Percentiles rank a stretch among this genome's conserved stretches.
phyloP scores from a whole-genome alignment of 1,140 invertebrate species.

The Andrena cerasifolii region DNA sequence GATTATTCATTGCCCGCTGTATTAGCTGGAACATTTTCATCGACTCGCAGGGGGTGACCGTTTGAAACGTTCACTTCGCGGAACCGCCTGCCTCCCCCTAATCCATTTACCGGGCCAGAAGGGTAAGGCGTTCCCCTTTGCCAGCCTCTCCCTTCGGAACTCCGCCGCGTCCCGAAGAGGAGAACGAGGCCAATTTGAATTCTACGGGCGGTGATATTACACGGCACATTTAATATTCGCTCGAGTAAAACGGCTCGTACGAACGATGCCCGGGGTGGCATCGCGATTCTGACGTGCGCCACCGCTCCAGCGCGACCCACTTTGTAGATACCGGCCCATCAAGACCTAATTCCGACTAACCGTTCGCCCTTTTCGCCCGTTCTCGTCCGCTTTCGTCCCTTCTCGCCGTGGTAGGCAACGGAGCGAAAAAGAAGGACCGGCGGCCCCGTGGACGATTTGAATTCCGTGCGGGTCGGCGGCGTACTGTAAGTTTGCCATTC shows the following conservation, averaged over 20 bases:
- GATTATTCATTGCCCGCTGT: slow-evolving; percentile 52
- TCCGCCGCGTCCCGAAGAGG: neutral
- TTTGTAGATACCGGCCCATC: slow-evolving; percentile 13
- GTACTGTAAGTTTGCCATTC: slow-evolving; percentile 50
- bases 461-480: slow-evolving; percentile 47
- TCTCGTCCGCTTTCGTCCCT: too few relatives aligned
- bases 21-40: slow-evolving; percentile 16
- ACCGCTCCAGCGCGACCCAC: neutral
- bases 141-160: neutral
- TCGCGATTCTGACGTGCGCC: neutral
- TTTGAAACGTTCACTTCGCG: neutral
- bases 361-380: neutral
- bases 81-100: neutral
- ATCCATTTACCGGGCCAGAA: neutral
- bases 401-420: neutral
- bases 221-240: slow-evolving; percentile 40
- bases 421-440: slow-evolving; percentile 10
- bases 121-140: neutral
- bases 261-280: neutral
- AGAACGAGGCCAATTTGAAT: slow-evolving; percentile 28
- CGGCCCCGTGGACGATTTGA: slow-evolving; percentile 38
- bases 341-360: slow-evolving; percentile 26
- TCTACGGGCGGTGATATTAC: slow-evolving; percentile 10
- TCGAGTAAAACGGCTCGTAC: neutral
- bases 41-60: neutral